Percentiles rank a stretch among this genome's conserved stretches.
phyloP scores from a whole-genome alignment of 1,140 invertebrate species.

The Agrypnia vestita region DNA sequence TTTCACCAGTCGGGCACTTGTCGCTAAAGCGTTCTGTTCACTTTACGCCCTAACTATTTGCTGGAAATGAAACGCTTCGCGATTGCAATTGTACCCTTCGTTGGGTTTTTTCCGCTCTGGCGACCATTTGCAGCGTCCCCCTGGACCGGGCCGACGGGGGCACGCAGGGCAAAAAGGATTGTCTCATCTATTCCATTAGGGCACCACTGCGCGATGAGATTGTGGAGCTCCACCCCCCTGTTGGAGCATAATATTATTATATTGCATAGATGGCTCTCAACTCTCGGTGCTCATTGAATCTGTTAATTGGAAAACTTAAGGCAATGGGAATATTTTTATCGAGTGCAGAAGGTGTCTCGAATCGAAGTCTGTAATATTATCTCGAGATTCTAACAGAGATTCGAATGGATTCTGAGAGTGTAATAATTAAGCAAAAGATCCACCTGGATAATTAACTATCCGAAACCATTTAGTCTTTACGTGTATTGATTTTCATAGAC shows the following conservation, averaged over 20 bases:
- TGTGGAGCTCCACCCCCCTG: constrained; percentile 29
- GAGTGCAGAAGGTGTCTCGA: no score
- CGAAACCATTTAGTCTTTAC: no score
- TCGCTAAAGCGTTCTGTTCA: constrained; percentile 40
- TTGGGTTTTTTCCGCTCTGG: constrained; percentile 37
- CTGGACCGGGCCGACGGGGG: constrained; percentile 2
- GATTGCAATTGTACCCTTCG: constrained; percentile 45
- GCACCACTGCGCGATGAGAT: constrained; percentile 37
- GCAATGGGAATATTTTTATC: no score
- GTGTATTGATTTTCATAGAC: no score
- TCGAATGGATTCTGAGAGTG: no score
- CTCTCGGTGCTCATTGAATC: not conserved
- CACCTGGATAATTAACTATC: no score
- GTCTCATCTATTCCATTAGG: constrained; percentile 55
- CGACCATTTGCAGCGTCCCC: constrained; percentile 17
- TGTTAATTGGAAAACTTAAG: no score
- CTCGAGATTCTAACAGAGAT: no score
- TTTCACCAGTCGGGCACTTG: constrained; percentile 19
- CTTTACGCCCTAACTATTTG: constrained; percentile 42
- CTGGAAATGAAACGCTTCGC: constrained; percentile 45
- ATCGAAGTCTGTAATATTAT: no score
- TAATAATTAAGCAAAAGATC: no score
- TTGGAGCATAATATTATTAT: not conserved
- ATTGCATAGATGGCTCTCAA: constrained; percentile 2
- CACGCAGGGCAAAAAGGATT: constrained; percentile 22